Evolutionary conservation across 2,797 vertebrate genomes (phyloP).

Genomic region (Liparis tanakae): DNA sequence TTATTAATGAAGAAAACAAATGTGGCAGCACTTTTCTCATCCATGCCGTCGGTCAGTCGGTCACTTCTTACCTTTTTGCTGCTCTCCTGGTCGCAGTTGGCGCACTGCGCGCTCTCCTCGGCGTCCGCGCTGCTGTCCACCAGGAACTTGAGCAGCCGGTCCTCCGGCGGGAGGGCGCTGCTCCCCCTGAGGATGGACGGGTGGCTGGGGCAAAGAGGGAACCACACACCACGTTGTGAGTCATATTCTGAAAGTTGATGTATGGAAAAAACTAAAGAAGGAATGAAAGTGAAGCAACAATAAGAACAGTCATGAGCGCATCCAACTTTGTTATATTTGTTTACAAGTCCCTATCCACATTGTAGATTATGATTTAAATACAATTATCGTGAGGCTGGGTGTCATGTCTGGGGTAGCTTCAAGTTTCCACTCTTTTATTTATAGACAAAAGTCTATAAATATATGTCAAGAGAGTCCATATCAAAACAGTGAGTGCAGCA

Average conservation of each 20-base stretch:
- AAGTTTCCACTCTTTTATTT: not conserved
- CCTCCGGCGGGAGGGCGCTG: slow-evolving; percentile 81
- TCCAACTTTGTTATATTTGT: too few relatives aligned
- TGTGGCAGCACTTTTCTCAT: too few relatives aligned
- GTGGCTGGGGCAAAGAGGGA: slow-evolving; percentile 53
- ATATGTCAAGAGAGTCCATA: not conserved
- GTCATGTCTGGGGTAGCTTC: not conserved
- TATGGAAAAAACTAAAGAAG: not conserved
- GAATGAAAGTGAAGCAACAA: not conserved
- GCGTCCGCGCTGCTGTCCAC: slow-evolving; percentile 83
- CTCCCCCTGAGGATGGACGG: slow-evolving; percentile 66
- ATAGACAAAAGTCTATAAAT: too few relatives aligned
- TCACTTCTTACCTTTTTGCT: slow-evolving; percentile 62
- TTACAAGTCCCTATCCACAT: not conserved
- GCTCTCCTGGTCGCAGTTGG: slow-evolving; percentile 78
- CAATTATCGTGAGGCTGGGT: not conserved
- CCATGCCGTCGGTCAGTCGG: not conserved
- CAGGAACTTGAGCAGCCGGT: slow-evolving; percentile 88
- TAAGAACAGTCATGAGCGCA: not conserved
- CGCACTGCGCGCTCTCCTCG: slow-evolving; percentile 73
- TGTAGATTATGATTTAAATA: not conserved
- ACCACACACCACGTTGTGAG: not conserved
- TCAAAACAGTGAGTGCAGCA: not conserved
- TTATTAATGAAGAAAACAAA: too few relatives aligned
- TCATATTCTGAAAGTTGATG: not conserved